Evolutionary conservation across 2,113 vertebrate genomes (phyloP), one percentile per base, ranked within the genome.

Genomic region (Indicator indicator): DNA sequence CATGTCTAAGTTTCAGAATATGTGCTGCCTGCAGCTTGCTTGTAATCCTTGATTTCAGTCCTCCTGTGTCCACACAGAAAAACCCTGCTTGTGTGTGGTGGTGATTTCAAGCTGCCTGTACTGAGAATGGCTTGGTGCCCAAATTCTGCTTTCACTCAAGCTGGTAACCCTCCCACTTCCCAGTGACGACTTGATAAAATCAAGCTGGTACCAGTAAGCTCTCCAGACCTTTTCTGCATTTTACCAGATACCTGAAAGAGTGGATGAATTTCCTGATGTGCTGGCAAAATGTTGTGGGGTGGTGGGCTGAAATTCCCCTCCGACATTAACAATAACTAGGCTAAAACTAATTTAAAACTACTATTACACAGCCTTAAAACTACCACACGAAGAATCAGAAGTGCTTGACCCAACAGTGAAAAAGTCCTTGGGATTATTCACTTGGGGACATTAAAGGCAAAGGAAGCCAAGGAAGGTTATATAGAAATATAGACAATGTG

Each of bases 31-130:
- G 24, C 62, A 44, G 36, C 69, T 81, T 63, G 36, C 40, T 73
- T 1, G 1, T 84, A 50, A 7, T 80, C 56, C 26, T 36, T 4
- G 20, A 18, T 86, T 76, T 91, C 56, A 1, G 64, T 85, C 16
- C 36, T 87, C 56, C 54, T 70, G 56, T 73, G 77, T 56, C 71
- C 38, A 46, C 8, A 4, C 15, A 87, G 89, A 83, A 90, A 58
- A 17, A 2, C 26, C 42, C 28, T 60, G 50, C 44, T 78, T 82
- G 62, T 4, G 0, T 65, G 73, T 2, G 4, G 55, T 62, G 77
- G 32, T 82, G 50, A 82, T 94, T 92, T 50, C 86, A 93, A 54
- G 40, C 76, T 84, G 86, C 16, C 40, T 81, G 20, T 90, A 55
- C 67, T 72, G 46, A 10, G 30, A 76, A 4, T 96, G 76, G 76